These are phyloP conservation scores for Dendrolimus kikuchii DNA, from an alignment of 1,140 invertebrate genomes.

Conservation along the genomic window DNA sequence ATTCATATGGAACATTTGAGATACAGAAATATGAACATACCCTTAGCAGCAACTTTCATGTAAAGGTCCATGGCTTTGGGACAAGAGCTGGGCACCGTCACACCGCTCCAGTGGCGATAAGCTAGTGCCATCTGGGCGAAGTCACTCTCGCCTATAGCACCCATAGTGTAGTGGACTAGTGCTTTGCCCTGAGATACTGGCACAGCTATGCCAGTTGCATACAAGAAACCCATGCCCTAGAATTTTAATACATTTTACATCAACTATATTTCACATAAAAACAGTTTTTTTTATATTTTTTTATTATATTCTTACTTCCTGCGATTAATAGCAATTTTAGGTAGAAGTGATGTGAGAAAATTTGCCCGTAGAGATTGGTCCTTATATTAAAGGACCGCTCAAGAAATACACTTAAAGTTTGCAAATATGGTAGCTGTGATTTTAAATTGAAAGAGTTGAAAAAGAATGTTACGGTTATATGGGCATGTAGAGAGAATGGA, in stretches of 20 bases:
- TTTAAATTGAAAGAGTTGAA: no score
- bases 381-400: no score
- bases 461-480: no score
- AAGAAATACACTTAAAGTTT: no score
- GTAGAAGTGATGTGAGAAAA: no score
- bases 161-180: conserved; percentile 93
- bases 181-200: conserved; percentile 92
- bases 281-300: no score
- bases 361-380: no score
- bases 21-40: conserved; percentile 40
- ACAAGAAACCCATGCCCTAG: conserved; percentile 90
- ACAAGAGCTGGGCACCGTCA: conserved; percentile 89
- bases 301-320: no score
- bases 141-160: conserved; percentile 90
- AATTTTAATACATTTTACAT: conserved; percentile 19
- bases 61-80: conserved; percentile 93
- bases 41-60: conserved; percentile 90
- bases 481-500: no score
- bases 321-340: no score
- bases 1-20: no score
- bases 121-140: conserved; percentile 96
- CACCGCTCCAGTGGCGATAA: conserved; percentile 91
- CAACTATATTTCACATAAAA: not conserved
- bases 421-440: no score
- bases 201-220: conserved; percentile 88